Base-by-base conservation (phyloP, 2,113 vertebrate genomes). In the Calyptommatus sinebrachiatus region DNA sequence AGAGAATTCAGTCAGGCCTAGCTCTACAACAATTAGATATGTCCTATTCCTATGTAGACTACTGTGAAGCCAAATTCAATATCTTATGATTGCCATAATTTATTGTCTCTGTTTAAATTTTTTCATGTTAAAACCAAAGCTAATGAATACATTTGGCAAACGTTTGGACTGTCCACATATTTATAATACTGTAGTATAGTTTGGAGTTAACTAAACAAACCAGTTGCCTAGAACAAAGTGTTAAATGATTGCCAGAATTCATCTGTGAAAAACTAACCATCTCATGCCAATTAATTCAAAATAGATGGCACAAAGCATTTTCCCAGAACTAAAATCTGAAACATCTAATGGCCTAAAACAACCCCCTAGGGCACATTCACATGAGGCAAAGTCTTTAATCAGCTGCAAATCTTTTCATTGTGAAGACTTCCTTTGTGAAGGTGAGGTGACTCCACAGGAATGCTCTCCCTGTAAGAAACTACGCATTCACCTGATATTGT, bases 71-170 rank as follows among this genome's bases (percentile, higher is more conserved):
- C 3, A 12, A 72, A 71, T 31, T 62, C 60, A 53, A 11, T 45
- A n/a, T 26, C 67, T 71, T 78, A 57, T n/a, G 29, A 70, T 10
- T 66, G 60, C 22, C 46, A 48, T 18, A 50, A 41, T 73, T 72
- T 73, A 28, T 65, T 53, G 48, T 28, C 70, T 73, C 24, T 31
- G 61, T 45, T 28, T 53, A 73, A 46, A 50, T 29, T 14, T 28
- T 63, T 62, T 73, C 60, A 26, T 45, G 41, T 48, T 29, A 29
- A 66, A 65, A 65, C 71, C 65, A 65, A 10, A 50, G 46, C 26
- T 65, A 50, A 79, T 72, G 63, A 65, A 73, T 48, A 72, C 29
- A 29, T 45, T 73, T 21, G 78, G 78, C 70, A 71, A 63, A 24
- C 45, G 53, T 73, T 61, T 71, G 72, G 65, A 20, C 10, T 8